phyloP scores from a whole-genome alignment of 2,113 vertebrate genomes.

The Bos taurus region DNA sequence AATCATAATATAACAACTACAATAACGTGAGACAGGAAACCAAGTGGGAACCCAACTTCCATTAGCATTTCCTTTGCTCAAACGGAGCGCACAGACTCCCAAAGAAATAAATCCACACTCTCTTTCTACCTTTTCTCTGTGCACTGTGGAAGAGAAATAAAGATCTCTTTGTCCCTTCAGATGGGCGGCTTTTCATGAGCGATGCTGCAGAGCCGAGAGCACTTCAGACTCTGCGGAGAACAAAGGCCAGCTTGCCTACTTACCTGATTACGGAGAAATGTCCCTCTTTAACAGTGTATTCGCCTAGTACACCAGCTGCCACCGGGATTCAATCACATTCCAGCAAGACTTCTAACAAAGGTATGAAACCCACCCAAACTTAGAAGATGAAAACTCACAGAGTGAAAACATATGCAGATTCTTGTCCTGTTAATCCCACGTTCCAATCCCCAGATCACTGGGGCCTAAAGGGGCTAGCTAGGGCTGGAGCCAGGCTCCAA shows the following conservation, averaged over 20 bases:
- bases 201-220: conserved; percentile 47
- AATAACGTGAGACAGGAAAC: neutral
- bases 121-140: conserved; percentile 41
- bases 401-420: conserved; percentile 59
- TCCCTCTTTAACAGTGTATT: conserved; percentile 59
- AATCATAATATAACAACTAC: conserved; percentile 17
- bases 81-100: neutral
- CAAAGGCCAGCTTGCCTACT: conserved; percentile 67
- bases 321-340: conserved; percentile 32
- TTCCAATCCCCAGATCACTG: conserved; percentile 38
- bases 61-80: conserved; percentile 65
- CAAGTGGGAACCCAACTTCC: conserved; percentile 24
- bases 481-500: neutral
- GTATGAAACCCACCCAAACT: conserved; percentile 31
- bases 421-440: conserved; percentile 47
- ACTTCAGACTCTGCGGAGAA: conserved; percentile 67
- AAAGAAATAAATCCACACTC: conserved; percentile 59
- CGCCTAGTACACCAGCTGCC: conserved; percentile 49
- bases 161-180: conserved; percentile 59
- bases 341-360: conserved; percentile 20
- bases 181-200: conserved; percentile 59
- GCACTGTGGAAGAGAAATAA: conserved; percentile 53
- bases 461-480: conserved; percentile 13
- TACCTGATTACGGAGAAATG: conserved; percentile 68
- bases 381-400: conserved; percentile 43